phyloP scores from a whole-genome alignment of 1,140 invertebrate genomes.

The Pomacea maculata region DNA sequence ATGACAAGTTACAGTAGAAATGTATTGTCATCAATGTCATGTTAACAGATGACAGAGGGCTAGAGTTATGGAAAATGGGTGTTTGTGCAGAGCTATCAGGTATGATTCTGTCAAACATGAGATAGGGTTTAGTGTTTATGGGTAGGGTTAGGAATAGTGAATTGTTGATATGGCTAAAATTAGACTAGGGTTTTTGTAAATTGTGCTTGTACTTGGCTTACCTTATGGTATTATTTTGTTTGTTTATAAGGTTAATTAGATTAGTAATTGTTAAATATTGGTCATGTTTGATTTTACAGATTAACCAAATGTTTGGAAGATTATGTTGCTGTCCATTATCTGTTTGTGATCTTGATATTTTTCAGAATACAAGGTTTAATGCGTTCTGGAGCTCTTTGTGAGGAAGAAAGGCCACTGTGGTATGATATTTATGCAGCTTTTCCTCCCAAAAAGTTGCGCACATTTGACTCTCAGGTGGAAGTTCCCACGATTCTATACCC shows the following conservation, averaged over 20 bases:
- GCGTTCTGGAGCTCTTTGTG: slow-evolving; percentile 76
- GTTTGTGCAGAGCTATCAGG: no score
- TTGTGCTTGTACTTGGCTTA: background rate
- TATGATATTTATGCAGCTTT: slow-evolving; percentile 87
- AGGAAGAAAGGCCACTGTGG: slow-evolving; percentile 87
- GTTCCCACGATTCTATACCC: slow-evolving; percentile 81
- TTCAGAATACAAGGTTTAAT: slow-evolving; percentile 80
- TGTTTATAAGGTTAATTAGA: background rate
- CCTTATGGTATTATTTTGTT: background rate
- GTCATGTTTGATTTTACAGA: background rate
- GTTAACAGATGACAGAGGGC: no score
- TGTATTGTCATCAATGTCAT: no score
- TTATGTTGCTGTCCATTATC: background rate
- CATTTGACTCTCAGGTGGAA: slow-evolving; percentile 71
- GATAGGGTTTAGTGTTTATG: background rate
- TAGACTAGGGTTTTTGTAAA: background rate
- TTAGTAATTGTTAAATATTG: background rate
- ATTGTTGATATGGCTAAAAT: background rate
- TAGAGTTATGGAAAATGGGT: no score
- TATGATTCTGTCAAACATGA: background rate
- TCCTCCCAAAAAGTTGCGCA: slow-evolving; percentile 83
- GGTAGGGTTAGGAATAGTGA: no score
- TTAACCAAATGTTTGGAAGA: background rate
- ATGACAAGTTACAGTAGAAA: no score
- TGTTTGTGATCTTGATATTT: background rate